phyloP scores from a whole-genome alignment of 2,113 vertebrate species.

The Corythoichthys haematopterus region DNA sequence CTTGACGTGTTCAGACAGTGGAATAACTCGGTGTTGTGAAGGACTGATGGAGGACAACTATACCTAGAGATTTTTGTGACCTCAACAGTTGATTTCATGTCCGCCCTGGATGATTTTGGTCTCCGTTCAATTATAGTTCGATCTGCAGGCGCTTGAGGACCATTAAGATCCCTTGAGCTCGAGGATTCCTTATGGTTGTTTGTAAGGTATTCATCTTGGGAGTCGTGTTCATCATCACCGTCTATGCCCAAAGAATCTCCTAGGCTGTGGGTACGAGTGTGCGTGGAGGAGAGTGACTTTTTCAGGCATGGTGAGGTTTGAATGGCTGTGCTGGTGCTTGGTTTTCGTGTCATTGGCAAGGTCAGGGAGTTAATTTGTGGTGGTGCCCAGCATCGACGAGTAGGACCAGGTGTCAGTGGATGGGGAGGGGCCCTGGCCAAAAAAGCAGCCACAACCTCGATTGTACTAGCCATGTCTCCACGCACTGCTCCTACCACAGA shows the following conservation, averaged over 20 bases:
- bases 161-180: slow-evolving; percentile 42
- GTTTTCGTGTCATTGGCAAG: slow-evolving; percentile 71
- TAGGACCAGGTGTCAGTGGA: slow-evolving; percentile 67
- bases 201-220: slow-evolving; percentile 59
- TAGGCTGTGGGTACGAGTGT: slow-evolving; percentile 65
- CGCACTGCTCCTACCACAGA: slow-evolving; percentile 72
- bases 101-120: slow-evolving; percentile 42
- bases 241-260: slow-evolving; percentile 55
- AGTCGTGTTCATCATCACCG: slow-evolving; percentile 62
- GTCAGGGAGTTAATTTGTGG: slow-evolving; percentile 72
- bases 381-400: slow-evolving; percentile 72
- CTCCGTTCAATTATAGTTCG: slow-evolving; percentile 43
- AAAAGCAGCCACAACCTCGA: slow-evolving; percentile 66
- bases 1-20: slow-evolving; percentile 47
- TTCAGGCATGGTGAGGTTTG: slow-evolving; percentile 81
- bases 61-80: slow-evolving; percentile 50
- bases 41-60: slow-evolving; percentile 51
- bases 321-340: slow-evolving; percentile 78
- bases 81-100: slow-evolving; percentile 47
- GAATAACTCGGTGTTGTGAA: slow-evolving; percentile 45
- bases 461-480: slow-evolving; percentile 70
- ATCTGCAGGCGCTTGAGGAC: slow-evolving; percentile 30
- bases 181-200: slow-evolving; percentile 30
- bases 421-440: slow-evolving; percentile 71
- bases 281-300: slow-evolving; percentile 57